Evolutionary conservation across 2,888 invertebrate genomes (phyloP).

Genomic region (Cylloceria caligata): DNA sequence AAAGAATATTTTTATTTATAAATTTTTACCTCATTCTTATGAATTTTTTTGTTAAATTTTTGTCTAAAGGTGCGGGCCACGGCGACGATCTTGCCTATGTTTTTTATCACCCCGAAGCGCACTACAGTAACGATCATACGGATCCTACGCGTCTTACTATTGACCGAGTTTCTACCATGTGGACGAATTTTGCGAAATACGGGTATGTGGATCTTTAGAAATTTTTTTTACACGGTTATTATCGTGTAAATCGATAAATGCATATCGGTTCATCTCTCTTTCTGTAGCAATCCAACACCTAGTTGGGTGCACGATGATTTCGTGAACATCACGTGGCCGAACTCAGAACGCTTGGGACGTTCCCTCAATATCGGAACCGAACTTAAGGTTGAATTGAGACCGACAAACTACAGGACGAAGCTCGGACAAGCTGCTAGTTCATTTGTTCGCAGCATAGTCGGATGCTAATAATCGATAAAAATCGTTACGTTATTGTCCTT

Average conservation of each 20-base stretch:
- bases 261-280: neutral
- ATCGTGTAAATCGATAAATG: neutral
- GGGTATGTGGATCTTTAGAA: conserved; percentile 24
- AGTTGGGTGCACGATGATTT: conserved; percentile 25
- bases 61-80: conserved; percentile 52
- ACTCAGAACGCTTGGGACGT: conserved; percentile 59
- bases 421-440: too few relatives aligned
- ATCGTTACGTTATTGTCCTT: too few relatives aligned
- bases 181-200: conserved; percentile 67
- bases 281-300: conserved; percentile 73
- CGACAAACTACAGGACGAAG: conserved; percentile 13
- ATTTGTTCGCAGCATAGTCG: too few relatives aligned
- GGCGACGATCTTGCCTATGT: conserved; percentile 47
- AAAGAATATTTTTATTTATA: neutral
- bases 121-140: conserved; percentile 31
- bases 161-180: conserved; percentile 48
- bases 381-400: conserved; percentile 40
- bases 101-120: conserved; percentile 34
- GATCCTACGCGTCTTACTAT: conserved; percentile 45
- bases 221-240: neutral
- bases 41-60: conserved; percentile 57
- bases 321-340: conserved; percentile 66
- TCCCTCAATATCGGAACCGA: conserved; percentile 66
- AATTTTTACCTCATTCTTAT: neutral
- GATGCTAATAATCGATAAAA: too few relatives aligned